These are phyloP conservation scores for Atractosteus spatula DNA, from an alignment of 2,113 vertebrate species.

Conservation along the genomic window DNA sequence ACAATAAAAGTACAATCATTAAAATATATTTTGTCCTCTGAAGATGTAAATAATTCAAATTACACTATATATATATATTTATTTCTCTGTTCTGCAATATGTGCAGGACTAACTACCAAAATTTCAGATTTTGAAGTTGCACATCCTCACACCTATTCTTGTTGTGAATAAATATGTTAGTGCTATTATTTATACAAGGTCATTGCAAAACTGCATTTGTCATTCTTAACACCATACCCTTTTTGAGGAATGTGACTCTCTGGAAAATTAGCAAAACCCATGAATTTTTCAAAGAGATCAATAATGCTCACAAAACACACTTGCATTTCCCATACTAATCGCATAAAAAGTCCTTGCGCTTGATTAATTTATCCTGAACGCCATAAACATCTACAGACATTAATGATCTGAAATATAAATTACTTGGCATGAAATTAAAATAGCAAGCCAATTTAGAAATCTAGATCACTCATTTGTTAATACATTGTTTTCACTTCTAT, in stretches of 20 bases:
- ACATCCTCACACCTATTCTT: no score
- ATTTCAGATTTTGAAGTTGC: no score
- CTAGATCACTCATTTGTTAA: no score
- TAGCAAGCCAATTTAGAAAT: neutral
- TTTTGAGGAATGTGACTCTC: slow-evolving; percentile 1
- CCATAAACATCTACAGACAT: neutral
- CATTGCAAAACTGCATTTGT: neutral
- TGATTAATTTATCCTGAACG: neutral
- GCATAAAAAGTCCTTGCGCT: neutral
- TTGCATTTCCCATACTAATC: neutral
- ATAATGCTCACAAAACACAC: neutral
- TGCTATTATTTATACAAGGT: no score
- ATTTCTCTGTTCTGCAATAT: no score
- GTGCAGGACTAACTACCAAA: no score
- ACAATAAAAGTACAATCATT: neutral
- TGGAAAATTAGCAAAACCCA: neutral
- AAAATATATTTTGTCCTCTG: no score
- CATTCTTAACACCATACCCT: neutral
- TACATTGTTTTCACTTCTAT: no score
- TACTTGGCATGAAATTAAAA: neutral
- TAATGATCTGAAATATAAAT: neutral
- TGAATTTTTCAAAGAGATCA: neutral
- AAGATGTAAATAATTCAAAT: no score
- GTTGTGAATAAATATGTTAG: no score
- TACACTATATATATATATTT: no score